A percentile compares a stretch with the other conserved stretches of the same genome.
phyloP scores from a whole-genome alignment of 2,797 vertebrate species.

The Xiphophorus birchmanni region DNA sequence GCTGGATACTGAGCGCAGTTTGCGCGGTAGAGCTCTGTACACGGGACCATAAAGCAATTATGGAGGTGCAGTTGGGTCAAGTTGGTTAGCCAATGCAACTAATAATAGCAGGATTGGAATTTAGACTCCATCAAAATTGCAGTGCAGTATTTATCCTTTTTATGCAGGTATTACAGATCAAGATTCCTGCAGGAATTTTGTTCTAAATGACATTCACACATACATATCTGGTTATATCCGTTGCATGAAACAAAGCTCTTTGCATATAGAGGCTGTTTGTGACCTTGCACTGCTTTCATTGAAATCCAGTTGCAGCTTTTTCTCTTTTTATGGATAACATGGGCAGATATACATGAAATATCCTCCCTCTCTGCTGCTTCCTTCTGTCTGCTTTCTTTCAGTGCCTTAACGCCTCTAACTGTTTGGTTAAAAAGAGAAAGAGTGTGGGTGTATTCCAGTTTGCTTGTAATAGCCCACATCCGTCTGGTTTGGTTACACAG shows the following conservation, averaged over 20 bases:
- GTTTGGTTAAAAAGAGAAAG: background rate
- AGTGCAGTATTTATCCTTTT: background rate
- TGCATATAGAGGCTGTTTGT: slow-evolving; percentile 19
- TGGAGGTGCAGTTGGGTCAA: background rate
- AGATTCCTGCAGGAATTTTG: background rate
- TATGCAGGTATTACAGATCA: background rate
- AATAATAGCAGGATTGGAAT: background rate
- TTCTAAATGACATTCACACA: background rate
- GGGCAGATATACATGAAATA: background rate
- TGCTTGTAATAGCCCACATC: background rate
- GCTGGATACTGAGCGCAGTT: slow-evolving; percentile 8
- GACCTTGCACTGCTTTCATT: slow-evolving; percentile 58
- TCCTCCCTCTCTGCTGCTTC: background rate
- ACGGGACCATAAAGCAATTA: background rate
- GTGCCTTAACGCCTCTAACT: background rate
- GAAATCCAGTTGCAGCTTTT: slow-evolving; percentile 31
- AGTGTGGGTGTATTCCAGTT: slow-evolving; percentile 8
- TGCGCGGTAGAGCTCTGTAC: slow-evolving; percentile 14
- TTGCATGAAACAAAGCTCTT: slow-evolving; percentile 1
- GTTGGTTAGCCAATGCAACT: background rate
- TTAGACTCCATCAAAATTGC: background rate
- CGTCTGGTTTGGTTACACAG: slow-evolving; percentile 6
- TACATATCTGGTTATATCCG: background rate
- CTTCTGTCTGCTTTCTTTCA: slow-evolving; percentile 6
- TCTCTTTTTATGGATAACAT: background rate